These are phyloP conservation scores for Pteropus rufus DNA, from an alignment of 2,797 vertebrate species.

Conservation along the genomic window DNA sequence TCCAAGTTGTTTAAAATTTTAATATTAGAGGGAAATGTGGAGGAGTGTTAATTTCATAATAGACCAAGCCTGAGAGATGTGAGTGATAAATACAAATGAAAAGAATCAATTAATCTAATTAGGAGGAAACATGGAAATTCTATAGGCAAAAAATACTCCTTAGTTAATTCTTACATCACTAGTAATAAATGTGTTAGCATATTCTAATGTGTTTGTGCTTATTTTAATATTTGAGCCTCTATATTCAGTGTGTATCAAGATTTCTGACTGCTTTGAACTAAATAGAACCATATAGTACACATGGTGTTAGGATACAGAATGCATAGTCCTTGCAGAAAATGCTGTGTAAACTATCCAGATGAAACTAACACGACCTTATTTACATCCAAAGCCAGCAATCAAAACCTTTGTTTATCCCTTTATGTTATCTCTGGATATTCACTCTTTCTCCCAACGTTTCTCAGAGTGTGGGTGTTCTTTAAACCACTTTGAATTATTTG, in stretches of 20 bases:
- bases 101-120: neutral
- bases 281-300: neutral
- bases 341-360: neutral
- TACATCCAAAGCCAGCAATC: neutral
- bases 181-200: neutral
- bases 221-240: neutral
- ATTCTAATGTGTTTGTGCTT: neutral
- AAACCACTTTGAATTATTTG: constrained; percentile 21
- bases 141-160: neutral
- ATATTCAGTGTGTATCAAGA: neutral
- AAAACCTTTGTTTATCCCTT: neutral
- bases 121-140: neutral
- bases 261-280: neutral
- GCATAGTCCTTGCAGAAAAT: neutral
- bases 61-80: neutral
- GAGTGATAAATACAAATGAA: neutral
- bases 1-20: neutral
- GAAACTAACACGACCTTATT: neutral
- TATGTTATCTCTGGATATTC: neutral
- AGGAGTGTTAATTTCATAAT: neutral
- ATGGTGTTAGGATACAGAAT: neutral
- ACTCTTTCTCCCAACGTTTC: neutral
- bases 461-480: constrained; percentile 4
- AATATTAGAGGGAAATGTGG: neutral
- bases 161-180: neutral